Evolutionary conservation across 2,888 invertebrate genomes (phyloP), one percentile per base, ranked within the genome.

Genomic region (Ischnus inquisitorius): DNA sequence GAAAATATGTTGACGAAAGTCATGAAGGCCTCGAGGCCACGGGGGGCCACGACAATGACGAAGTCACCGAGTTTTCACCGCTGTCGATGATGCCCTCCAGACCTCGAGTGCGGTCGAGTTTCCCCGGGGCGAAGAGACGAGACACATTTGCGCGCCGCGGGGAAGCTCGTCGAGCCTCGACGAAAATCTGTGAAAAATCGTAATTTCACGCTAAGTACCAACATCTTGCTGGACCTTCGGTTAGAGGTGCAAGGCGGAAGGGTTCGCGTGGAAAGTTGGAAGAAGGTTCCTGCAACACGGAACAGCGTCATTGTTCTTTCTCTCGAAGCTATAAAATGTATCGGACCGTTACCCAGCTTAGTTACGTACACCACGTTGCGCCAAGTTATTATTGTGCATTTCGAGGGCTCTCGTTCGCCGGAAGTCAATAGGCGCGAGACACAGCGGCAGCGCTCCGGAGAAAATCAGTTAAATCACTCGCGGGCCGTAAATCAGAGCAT

Each of bases 1-100:
- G 48, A 28, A 14, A 54, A 54, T 77, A 84, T 88, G 87, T 88
- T 88, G 68, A 88, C 86, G 85, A 88, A 88, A 89, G 86, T 86
- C 83, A 87, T 87, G 82, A 89, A 46, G 54, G 85, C 67, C 60
- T 57, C 84, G 85, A 87, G 88, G 87, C 84, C 86, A 48, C 85
- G 65, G 25, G 12, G n/a, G 22, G 14, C n/a, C 22, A 19, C 71
- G 65, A 80, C 84, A 85, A 87, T 87, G 86, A 72, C 19, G 77
- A 68, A 76, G 65, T 86, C 69, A 46, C 80, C 83, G 75, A 83
- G 75, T 88, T 88, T 88, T 87, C 88, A 87, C 87, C 86, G 79
- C 86, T 79, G 57, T 39, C 68, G 39, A 80, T 68, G 14, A 79
- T 74, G 71, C 48, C 46, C 72, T 46, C 51, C 69, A 41, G 62